Conservation (phyloP, 2,888 invertebrate genomes). For the Lasioglossum figueresi region DNA sequence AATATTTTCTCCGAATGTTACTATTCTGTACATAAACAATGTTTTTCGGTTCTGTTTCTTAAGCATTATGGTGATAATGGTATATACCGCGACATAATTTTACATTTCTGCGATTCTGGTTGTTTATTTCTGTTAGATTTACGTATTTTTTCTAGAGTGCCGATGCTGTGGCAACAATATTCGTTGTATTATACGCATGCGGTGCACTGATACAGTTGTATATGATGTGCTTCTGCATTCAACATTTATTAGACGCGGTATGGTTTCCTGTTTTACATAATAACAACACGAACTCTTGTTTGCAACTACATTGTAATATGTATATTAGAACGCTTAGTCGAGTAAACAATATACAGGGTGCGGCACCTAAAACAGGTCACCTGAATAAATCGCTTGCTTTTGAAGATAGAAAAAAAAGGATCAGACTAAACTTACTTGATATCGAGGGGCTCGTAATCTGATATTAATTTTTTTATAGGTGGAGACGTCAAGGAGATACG, state of each 20-base stretch:
- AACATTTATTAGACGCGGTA: conserved; percentile 73
- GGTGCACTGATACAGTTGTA: conserved; percentile 63
- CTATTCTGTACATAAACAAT: conserved; percentile 63
- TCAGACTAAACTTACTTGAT: no score
- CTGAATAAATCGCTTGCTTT: no score
- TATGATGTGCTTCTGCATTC: conserved; percentile 69
- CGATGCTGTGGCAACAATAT: neutral
- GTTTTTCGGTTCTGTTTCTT: conserved; percentile 71
- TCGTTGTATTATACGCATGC: neutral
- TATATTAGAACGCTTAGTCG: no score
- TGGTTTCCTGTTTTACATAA: conserved; percentile 5
- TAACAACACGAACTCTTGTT: neutral
- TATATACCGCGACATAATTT: conserved; percentile 32
- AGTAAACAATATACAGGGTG: no score
- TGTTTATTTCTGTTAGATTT: neutral
- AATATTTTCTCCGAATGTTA: conserved; percentile 64
- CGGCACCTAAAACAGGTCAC: no score
- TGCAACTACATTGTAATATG: no score
- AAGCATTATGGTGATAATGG: conserved; percentile 64
- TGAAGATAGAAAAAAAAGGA: no score
- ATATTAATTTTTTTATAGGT: no score
- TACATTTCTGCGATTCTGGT: no score
- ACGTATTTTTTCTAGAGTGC: neutral
- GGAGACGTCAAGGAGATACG: no score
- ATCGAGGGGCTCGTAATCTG: no score